These are phyloP conservation scores for Pangasius macronema DNA, from an alignment of 2,797 vertebrate species.

Conservation along the genomic window DNA sequence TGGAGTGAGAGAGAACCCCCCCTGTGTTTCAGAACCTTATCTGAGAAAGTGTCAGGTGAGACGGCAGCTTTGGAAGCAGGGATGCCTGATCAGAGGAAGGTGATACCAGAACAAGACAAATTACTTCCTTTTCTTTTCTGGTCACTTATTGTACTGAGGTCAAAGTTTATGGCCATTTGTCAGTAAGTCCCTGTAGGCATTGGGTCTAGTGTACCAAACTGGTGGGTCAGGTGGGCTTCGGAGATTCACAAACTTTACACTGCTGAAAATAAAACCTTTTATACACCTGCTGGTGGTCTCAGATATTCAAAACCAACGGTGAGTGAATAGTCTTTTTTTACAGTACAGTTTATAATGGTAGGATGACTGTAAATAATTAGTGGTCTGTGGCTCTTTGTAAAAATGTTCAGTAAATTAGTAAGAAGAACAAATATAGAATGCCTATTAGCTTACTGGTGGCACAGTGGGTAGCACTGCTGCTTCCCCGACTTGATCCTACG, in stretches of 20 bases:
- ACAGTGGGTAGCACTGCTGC: neutral
- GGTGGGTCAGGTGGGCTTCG: constrained; percentile 4
- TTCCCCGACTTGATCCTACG: neutral
- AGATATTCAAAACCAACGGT: neutral
- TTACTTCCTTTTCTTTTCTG: constrained; percentile 60
- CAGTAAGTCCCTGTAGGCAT: constrained; percentile 58
- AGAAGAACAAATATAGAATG: neutral
- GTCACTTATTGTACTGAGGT: constrained; percentile 61
- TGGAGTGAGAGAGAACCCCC: constrained; percentile 44
- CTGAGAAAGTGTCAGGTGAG: constrained; percentile 66
- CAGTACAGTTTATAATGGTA: neutral
- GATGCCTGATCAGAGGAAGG: constrained; percentile 61
- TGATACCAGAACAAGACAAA: constrained; percentile 68
- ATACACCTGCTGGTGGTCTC: neutral
- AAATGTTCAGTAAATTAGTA: neutral
- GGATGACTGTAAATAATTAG: neutral
- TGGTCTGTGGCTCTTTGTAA: neutral
- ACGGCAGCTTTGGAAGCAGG: constrained; percentile 57
- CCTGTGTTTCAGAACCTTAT: constrained; percentile 59
- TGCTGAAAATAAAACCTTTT: neutral
- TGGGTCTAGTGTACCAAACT: constrained; percentile 20
- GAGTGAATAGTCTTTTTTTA: neutral
- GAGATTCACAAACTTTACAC: constrained; percentile 30
- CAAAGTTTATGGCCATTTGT: constrained; percentile 64
- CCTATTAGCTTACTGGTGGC: neutral